Evolutionary conservation across 2,888 invertebrate genomes (phyloP).

Genomic region (Dorcus parallelipipedus): DNA sequence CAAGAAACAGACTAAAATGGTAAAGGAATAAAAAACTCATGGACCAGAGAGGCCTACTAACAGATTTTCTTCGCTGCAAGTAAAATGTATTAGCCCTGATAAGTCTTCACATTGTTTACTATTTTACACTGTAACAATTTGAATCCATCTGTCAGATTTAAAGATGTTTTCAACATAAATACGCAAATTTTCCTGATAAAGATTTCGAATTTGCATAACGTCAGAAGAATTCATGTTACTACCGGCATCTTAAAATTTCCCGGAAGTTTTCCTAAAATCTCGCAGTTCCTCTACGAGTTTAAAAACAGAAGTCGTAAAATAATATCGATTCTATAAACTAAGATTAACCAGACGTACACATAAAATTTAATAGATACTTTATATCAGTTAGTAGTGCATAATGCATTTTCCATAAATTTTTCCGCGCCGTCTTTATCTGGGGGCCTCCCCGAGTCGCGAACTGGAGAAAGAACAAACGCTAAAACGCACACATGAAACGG

Average conservation of each 20-base stretch:
- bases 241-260: not conserved
- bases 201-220: not conserved
- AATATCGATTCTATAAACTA: slow-evolving; percentile 18
- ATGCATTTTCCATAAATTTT: slow-evolving; percentile 19
- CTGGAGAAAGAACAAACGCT: not conserved
- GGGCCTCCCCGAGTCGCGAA: not conserved
- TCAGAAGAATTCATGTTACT: not conserved
- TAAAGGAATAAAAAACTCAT: too few relatives aligned
- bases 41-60: too few relatives aligned
- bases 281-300: not conserved
- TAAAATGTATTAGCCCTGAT: too few relatives aligned
- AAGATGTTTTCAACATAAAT: too few relatives aligned
- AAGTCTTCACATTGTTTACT: too few relatives aligned
- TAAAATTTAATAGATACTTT: slow-evolving; percentile 19
- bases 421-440: slow-evolving; percentile 5
- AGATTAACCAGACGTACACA: slow-evolving; percentile 20
- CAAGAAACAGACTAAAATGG: too few relatives aligned
- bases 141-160: too few relatives aligned
- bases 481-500: slow-evolving; percentile 20
- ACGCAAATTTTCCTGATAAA: too few relatives aligned
- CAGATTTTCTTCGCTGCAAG: too few relatives aligned
- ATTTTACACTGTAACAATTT: too few relatives aligned
- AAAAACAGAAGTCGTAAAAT: slow-evolving; percentile 14
- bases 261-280: not conserved
- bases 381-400: slow-evolving; percentile 21